These are phyloP conservation scores for Malurus melanocephalus DNA, from an alignment of 2,113 vertebrate species.

Conservation along the genomic window DNA sequence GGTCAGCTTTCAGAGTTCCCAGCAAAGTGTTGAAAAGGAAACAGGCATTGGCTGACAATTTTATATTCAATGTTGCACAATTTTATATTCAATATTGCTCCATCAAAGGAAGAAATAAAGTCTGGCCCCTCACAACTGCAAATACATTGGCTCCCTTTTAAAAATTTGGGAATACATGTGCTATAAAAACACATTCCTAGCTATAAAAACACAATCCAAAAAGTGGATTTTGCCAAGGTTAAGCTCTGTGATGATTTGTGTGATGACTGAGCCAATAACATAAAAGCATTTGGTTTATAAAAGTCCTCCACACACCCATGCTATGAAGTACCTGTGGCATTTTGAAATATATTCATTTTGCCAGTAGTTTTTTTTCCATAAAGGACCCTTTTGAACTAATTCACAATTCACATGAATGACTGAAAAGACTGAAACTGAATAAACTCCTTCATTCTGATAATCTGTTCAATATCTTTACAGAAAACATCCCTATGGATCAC, in stretches of 20 bases:
- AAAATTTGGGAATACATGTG: fast-evolving
- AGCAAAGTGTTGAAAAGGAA: neutral
- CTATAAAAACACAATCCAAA: too few species aligned
- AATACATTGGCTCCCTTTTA: neutral
- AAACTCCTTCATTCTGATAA: neutral
- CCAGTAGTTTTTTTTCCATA: neutral
- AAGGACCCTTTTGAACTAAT: neutral
- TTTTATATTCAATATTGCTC: neutral
- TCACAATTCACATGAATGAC: neutral
- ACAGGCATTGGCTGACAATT: neutral
- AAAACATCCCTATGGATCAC: neutral
- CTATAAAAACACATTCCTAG: neutral
- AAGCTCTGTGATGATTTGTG: neutral
- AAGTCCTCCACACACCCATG: neutral
- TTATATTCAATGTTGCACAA: neutral
- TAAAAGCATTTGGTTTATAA: neutral
- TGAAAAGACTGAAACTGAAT: neutral
- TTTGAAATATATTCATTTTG: neutral
- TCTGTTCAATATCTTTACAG: neutral
- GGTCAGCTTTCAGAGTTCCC: neutral
- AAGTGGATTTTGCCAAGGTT: neutral
- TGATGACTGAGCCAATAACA: neutral
- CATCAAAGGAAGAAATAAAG: neutral
- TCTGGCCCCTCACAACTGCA: neutral
- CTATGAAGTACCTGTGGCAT: neutral